phyloP scores from a whole-genome alignment of 2,888 invertebrate genomes.

The Nebria brevicollis region DNA sequence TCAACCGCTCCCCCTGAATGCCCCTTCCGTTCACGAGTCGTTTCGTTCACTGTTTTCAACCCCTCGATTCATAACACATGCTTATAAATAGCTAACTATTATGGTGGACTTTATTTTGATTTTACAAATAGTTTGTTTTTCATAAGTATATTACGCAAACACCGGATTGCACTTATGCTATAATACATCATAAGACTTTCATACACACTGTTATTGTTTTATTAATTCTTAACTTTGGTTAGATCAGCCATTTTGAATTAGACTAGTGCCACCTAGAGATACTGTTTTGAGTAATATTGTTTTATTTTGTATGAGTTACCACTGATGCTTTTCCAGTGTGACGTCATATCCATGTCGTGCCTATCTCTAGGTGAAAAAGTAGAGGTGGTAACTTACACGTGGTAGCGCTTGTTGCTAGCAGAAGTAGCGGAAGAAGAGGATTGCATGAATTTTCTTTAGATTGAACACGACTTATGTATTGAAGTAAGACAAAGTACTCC shows the following conservation, averaged over 20 bases:
- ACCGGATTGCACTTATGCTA: too few species aligned
- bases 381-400: constrained; percentile 2
- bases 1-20: neutral
- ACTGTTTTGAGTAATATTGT: neutral
- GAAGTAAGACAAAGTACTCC: neutral
- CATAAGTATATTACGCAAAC: neutral
- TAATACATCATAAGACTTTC: too few species aligned
- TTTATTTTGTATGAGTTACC: neutral
- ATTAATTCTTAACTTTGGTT: neutral
- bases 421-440: neutral
- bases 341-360: constrained; percentile 12
- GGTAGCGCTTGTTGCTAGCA: constrained; percentile 12
- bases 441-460: neutral
- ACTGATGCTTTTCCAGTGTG: neutral
- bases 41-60: neutral
- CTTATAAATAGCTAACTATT: neutral
- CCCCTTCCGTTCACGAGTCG: constrained; percentile 2
- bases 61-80: neutral
- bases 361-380: neutral
- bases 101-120: neutral
- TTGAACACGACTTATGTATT: neutral
- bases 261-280: neutral
- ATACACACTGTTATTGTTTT: neutral
- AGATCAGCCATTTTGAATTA: neutral
- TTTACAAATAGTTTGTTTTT: neutral